Percentiles rank a stretch among this genome's conserved stretches.
Evolutionary conservation across 2,888 invertebrate species (phyloP).

Genomic region (Brenthis daphne): DNA sequence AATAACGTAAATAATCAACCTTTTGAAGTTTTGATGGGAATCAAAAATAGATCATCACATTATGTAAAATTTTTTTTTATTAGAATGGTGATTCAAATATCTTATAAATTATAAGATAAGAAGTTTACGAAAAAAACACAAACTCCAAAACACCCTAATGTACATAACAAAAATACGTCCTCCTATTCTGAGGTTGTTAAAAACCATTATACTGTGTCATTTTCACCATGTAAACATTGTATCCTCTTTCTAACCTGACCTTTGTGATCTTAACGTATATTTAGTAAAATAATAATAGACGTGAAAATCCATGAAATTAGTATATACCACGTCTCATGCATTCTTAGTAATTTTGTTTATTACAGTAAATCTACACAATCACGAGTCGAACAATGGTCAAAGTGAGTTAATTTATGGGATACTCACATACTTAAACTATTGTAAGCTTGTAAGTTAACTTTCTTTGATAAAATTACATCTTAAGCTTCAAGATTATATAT

Average conservation of each 20-base stretch:
- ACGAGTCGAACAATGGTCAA: constrained; percentile 20
- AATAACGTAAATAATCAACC: too few relatives aligned
- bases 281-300: background rate
- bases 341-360: constrained; percentile 13
- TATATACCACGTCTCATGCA: background rate
- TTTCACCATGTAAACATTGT: background rate
- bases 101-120: too few relatives aligned
- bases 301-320: background rate
- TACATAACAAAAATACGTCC: too few relatives aligned
- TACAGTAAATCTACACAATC: constrained; percentile 17
- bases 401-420: constrained; percentile 35
- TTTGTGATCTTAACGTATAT: background rate
- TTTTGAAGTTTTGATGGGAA: too few relatives aligned
- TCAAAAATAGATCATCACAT: too few relatives aligned
- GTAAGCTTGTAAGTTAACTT: constrained; percentile 36
- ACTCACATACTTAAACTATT: constrained; percentile 39
- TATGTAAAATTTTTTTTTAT: too few relatives aligned
- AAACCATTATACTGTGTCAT: background rate
- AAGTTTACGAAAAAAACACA: too few relatives aligned
- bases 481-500: constrained; percentile 11
- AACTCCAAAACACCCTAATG: too few relatives aligned
- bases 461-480: constrained; percentile 29
- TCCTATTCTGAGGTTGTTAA: too few relatives aligned
- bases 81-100: too few relatives aligned
- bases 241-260: background rate